A percentile compares a stretch with the other conserved stretches of the same genome.
Conservation (phyloP, 1,140 invertebrate species). For the Tetraneura akinire region DNA sequence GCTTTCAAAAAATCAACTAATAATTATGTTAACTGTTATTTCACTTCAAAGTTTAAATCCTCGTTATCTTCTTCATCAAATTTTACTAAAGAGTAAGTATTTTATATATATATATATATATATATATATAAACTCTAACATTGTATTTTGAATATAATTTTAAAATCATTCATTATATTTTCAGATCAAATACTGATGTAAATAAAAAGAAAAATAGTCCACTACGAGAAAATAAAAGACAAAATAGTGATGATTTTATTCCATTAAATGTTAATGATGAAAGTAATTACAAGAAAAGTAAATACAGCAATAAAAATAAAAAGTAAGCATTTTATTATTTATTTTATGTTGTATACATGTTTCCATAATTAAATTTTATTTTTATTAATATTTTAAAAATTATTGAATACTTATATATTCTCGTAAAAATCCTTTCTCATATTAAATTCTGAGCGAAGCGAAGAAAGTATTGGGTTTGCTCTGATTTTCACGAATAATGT, state of each 20-base stretch:
- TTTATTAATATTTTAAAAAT: background rate
- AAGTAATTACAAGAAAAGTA: constrained; percentile 30
- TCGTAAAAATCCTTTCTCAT: no score
- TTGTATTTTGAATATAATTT: background rate
- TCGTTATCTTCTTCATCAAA: background rate
- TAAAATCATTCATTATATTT: background rate
- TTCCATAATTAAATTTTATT: background rate
- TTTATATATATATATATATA: background rate
- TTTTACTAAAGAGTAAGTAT: constrained; percentile 41
- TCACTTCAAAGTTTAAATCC: constrained; percentile 42
- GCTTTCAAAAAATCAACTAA: constrained; percentile 40
- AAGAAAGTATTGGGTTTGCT: no score
- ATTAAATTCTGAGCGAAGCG: no score
- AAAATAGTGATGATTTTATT: constrained; percentile 48
- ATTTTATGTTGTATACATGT: background rate
- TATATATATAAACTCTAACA: background rate
- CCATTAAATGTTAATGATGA: constrained; percentile 28
- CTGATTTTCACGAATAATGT: no score
- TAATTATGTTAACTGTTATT: constrained; percentile 35
- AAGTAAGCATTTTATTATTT: constrained; percentile 7
- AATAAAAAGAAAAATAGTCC: constrained; percentile 38
- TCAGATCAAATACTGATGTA: constrained; percentile 26
- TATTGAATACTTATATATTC: no score
- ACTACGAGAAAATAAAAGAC: constrained; percentile 36
- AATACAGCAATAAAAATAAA: constrained; percentile 41